These are phyloP conservation scores for Archegozetes longisetosus DNA, from an alignment of 1,140 invertebrate genomes.

Conservation along the genomic window DNA sequence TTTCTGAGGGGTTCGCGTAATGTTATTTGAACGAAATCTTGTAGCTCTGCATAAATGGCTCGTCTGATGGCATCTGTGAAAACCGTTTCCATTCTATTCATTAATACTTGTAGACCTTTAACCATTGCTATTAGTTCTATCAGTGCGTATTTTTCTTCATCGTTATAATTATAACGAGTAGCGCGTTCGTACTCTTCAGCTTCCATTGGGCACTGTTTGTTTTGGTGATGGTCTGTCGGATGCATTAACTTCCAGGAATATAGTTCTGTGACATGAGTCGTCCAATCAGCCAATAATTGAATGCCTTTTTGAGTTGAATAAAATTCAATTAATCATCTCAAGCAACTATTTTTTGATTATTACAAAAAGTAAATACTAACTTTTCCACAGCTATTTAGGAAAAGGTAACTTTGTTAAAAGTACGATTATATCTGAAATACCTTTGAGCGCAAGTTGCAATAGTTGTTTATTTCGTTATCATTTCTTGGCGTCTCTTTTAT, in stretches of 20 bases:
- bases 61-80: slow-evolving; percentile 88
- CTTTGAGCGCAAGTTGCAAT: slow-evolving; percentile 68
- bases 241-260: slow-evolving; percentile 97
- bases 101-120: slow-evolving; percentile 90
- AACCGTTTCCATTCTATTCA: slow-evolving; percentile 94
- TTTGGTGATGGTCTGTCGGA: slow-evolving; percentile 92
- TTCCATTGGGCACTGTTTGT: slow-evolving; percentile 82
- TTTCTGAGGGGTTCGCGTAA: slow-evolving; percentile 85
- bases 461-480: slow-evolving; percentile 86
- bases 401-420: too few relatives aligned
- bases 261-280: slow-evolving; percentile 87
- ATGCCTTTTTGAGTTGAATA: too few relatives aligned
- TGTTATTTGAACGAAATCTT: slow-evolving; percentile 87
- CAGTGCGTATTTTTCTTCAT: slow-evolving; percentile 93
- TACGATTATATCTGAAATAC: too few relatives aligned
- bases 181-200: slow-evolving; percentile 99
- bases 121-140: slow-evolving; percentile 99
- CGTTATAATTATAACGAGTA: slow-evolving; percentile 92
- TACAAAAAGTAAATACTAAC: too few relatives aligned
- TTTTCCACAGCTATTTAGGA: too few relatives aligned
- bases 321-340: too few relatives aligned
- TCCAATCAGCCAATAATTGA: slow-evolving; percentile 90
- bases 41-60: slow-evolving; percentile 89
- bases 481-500: slow-evolving; percentile 75
- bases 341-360: too few relatives aligned